Base-by-base conservation (phyloP, 2,797 vertebrate species). In the Chrysocyon brachyurus region DNA sequence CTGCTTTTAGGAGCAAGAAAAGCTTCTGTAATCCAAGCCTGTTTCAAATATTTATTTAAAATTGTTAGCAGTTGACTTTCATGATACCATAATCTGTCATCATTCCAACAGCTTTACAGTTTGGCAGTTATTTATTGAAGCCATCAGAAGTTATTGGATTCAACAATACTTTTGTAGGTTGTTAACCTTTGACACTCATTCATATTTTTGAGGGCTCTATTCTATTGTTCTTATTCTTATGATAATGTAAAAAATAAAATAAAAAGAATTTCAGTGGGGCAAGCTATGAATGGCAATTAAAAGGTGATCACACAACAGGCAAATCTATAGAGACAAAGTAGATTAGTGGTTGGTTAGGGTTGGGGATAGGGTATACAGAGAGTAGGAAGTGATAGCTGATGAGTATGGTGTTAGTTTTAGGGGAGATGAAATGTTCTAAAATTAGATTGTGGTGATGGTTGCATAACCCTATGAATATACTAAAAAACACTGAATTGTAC, bases 31-130 rank as follows among this genome's bases (percentile, higher is more conserved):
- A 94, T 31, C 11, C 22, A 78, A 90, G 57, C 40, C 54, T 52
- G 8, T 72, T 95, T 97, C 49, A 82, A 68, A 59, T 89, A 91
- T 63, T 26, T 31, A 84, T 83, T 96, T 68, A 88, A 94, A 83
- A 88, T 92, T 15, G 66, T 14, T 92, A 88, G 73, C 31, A 63
- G 40, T 88, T 79, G 31, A 64, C 24, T 90, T 17, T 77, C 28
- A 17, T 57, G 61, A 95, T 26, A 86, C 2, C 12, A 36, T 31
- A 85, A 12, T 83, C 52, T 66, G n/a, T 72, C 7, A 52, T 86
- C 24, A 17, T 88, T 73, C 6, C 22, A 19, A 84, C 0, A 87
- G 33, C 17, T 87, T 89, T 31, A 70, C 8, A 87, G 75, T 22
- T 64, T 52, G 15, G 28, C 46, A 57, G 66, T 70, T 79, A 52